Evolutionary conservation across 2,113 vertebrate genomes (phyloP).

Genomic region (Psilopsiagon aymara): DNA sequence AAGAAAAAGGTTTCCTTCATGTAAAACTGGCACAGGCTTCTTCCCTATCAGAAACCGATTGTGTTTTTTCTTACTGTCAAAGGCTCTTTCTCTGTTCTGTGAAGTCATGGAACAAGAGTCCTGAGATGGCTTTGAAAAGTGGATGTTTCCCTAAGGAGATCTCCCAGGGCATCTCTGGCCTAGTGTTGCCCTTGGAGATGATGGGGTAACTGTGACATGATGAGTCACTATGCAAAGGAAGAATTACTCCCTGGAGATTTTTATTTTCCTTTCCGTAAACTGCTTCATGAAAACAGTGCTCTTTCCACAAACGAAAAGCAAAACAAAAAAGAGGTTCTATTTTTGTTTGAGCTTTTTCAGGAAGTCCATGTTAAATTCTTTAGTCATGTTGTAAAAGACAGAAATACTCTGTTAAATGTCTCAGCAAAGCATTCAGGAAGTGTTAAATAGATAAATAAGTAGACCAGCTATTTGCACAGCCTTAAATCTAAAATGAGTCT

Average conservation of each 20-base stretch:
- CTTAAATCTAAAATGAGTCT: neutral
- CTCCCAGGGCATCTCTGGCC: neutral
- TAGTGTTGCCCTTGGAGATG: conserved; percentile 24
- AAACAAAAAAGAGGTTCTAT: neutral
- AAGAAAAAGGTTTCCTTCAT: neutral
- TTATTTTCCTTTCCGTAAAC: neutral
- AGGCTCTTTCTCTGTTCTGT: neutral
- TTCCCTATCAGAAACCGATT: neutral
- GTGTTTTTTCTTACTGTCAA: neutral
- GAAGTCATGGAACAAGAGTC: neutral
- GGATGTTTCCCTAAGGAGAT: neutral
- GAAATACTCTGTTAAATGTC: neutral
- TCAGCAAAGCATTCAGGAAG: neutral
- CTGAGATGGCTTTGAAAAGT: neutral
- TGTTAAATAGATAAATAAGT: neutral
- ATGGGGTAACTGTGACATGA: conserved; percentile 8
- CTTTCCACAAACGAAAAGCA: neutral
- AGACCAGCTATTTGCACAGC: neutral
- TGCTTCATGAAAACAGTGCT: neutral
- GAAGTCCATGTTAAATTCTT: neutral
- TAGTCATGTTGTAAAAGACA: neutral
- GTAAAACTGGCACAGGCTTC: neutral
- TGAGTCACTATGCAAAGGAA: conserved; percentile 36
- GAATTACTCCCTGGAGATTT: conserved; percentile 46
- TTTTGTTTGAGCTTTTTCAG: neutral